These are phyloP conservation scores for Geotrypetes seraphini DNA, from an alignment of 2,797 vertebrate species.

Conservation along the genomic window DNA sequence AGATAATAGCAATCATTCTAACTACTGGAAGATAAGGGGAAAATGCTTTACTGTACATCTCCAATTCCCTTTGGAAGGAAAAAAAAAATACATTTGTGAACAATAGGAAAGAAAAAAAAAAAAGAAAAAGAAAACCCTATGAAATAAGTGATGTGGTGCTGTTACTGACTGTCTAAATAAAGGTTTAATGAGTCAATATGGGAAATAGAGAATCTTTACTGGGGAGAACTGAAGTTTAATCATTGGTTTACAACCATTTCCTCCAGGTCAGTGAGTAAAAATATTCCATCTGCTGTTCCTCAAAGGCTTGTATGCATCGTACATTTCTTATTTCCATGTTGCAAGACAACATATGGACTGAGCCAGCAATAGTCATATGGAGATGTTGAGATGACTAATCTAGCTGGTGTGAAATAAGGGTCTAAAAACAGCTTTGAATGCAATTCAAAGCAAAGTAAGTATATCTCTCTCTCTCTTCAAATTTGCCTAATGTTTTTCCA, in stretches of 20 bases:
- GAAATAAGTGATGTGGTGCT: slow-evolving; percentile 55
- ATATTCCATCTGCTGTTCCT: slow-evolving; percentile 46
- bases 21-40: slow-evolving; percentile 19
- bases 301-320: slow-evolving; percentile 38
- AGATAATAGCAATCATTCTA: slow-evolving; percentile 12
- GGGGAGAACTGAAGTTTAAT: slow-evolving; percentile 53
- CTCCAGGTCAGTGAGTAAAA: slow-evolving; percentile 52
- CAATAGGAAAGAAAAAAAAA: slow-evolving; percentile 1
- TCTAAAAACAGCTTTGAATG: no score
- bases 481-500: no score
- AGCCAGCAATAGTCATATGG: neutral
- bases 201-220: slow-evolving; percentile 58
- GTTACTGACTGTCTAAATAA: slow-evolving; percentile 65
- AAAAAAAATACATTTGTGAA: slow-evolving; percentile 15
- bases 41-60: slow-evolving; percentile 26
- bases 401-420: no score
- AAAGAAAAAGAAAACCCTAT: slow-evolving; percentile 17
- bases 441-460: no score
- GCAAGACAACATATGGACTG: slow-evolving; percentile 10
- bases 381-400: slow-evolving; percentile 10
- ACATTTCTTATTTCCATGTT: slow-evolving; percentile 37
- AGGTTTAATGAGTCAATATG: slow-evolving; percentile 59
- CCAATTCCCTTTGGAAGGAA: slow-evolving; percentile 30
- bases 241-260: slow-evolving; percentile 44
- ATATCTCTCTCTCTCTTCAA: no score